Conservation (phyloP, 2,888 invertebrate genomes). For the Diarsia rubi region DNA sequence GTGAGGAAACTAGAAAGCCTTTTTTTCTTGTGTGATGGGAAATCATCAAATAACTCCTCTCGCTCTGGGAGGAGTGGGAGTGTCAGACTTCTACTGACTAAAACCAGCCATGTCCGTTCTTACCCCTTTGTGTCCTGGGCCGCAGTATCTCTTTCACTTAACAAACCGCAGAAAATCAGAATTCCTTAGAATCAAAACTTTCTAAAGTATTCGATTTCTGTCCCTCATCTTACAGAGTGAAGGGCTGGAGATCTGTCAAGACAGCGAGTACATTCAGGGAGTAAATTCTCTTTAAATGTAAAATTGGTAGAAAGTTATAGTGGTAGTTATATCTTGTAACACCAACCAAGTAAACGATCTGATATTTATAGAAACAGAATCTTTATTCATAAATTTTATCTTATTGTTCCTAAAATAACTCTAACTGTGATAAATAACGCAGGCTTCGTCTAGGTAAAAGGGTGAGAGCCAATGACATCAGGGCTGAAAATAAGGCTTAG, state of each 20-base stretch:
- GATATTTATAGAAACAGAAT: not conserved
- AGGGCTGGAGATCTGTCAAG: not conserved
- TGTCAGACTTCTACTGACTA: too few species aligned
- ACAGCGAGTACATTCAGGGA: not conserved
- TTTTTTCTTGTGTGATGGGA: too few species aligned
- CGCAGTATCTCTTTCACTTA: too few species aligned
- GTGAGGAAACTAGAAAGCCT: not conserved
- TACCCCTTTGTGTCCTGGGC: too few species aligned
- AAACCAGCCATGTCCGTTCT: too few species aligned
- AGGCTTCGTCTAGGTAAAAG: constrained; percentile 6
- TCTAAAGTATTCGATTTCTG: not conserved
- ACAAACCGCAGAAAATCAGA: not conserved
- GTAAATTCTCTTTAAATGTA: too few species aligned
- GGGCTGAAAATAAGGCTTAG: constrained; percentile 7
- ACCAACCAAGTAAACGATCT: not conserved
- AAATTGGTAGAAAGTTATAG: too few species aligned
- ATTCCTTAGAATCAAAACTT: not conserved
- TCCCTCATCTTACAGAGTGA: not conserved
- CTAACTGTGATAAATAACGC: constrained; percentile 19
- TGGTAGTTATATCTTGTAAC: not conserved
- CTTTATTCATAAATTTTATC: constrained; percentile 26
- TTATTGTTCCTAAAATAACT: constrained; percentile 18
- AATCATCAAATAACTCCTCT: too few species aligned
- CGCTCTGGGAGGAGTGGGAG: too few species aligned
- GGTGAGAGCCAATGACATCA: constrained; percentile 21